Conservation (phyloP, 53 echinoderm and acorn worm genomes). For the Antedon mediterranea region DNA sequence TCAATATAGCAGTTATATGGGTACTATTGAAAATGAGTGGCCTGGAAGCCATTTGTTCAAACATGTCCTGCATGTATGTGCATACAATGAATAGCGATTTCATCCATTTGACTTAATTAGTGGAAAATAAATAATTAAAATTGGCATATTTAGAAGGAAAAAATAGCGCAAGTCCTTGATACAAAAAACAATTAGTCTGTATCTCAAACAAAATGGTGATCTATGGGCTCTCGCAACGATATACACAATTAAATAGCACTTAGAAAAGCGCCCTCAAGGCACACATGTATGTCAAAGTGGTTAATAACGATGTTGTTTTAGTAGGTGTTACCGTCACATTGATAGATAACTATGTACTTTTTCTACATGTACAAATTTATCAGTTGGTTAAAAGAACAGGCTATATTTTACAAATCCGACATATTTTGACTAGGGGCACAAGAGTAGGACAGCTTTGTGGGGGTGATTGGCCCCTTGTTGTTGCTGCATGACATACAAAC, state of each 20-base stretch:
- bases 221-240: neutral
- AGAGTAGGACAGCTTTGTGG: neutral
- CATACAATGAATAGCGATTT: no score
- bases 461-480: conserved; percentile 1
- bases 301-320: conserved; percentile 1
- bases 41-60: no score
- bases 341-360: neutral
- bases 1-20: no score
- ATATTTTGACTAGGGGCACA: neutral
- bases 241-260: neutral
- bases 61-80: no score
- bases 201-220: neutral
- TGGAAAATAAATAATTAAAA: no score
- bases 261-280: neutral
- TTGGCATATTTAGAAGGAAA: no score
- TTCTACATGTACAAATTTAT: neutral
- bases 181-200: neutral
- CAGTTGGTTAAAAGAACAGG: neutral
- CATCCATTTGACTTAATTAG: no score
- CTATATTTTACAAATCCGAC: neutral
- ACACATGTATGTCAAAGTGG: neutral
- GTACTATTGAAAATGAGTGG: no score
- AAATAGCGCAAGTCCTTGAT: neutral
- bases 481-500: neutral
- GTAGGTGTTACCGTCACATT: neutral